These are phyloP conservation scores for Scortum barcoo DNA, from an alignment of 2,113 vertebrate species.

Conservation along the genomic window DNA sequence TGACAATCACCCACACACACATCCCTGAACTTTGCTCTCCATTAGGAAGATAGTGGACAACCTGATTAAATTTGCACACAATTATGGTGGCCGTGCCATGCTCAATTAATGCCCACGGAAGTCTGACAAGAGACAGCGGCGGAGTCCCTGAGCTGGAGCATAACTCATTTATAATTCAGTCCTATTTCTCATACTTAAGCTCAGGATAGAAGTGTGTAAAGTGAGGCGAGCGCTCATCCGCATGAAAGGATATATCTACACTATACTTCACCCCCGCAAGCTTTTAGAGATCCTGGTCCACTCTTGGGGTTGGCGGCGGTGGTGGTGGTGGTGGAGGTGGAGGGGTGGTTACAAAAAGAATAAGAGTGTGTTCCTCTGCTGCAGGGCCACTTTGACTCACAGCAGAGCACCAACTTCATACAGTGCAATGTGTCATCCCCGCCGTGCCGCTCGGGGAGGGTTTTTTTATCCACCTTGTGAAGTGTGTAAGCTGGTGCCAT, in stretches of 20 bases:
- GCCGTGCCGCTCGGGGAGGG: constrained; percentile 41
- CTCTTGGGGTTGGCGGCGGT: too few relatives aligned
- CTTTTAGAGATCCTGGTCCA: constrained; percentile 63
- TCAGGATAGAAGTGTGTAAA: constrained; percentile 58
- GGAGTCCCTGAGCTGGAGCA: constrained; percentile 48
- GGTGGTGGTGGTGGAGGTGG: too few relatives aligned
- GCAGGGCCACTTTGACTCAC: constrained; percentile 72
- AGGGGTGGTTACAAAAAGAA: constrained; percentile 21
- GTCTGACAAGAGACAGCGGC: constrained; percentile 60
- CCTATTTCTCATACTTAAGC: constrained; percentile 67
- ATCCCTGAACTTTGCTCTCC: constrained; percentile 63
- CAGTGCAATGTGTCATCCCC: constrained; percentile 53
- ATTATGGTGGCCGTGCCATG: constrained; percentile 47
- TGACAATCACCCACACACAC: neutral
- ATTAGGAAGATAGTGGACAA: constrained; percentile 48
- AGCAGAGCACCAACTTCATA: constrained; percentile 66
- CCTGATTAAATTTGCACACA: constrained; percentile 66
- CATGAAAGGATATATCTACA: constrained; percentile 56
- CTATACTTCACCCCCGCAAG: constrained; percentile 41
- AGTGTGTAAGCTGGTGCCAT: constrained; percentile 58
- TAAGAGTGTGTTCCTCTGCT: constrained; percentile 49
- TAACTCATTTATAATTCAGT: constrained; percentile 79
- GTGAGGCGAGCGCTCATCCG: constrained; percentile 49
- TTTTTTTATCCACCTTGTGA: constrained; percentile 50
- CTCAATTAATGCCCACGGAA: constrained; percentile 69